Evolutionary conservation across 2,888 invertebrate genomes (phyloP).

Genomic region (Perizoma flavofasciatum): DNA sequence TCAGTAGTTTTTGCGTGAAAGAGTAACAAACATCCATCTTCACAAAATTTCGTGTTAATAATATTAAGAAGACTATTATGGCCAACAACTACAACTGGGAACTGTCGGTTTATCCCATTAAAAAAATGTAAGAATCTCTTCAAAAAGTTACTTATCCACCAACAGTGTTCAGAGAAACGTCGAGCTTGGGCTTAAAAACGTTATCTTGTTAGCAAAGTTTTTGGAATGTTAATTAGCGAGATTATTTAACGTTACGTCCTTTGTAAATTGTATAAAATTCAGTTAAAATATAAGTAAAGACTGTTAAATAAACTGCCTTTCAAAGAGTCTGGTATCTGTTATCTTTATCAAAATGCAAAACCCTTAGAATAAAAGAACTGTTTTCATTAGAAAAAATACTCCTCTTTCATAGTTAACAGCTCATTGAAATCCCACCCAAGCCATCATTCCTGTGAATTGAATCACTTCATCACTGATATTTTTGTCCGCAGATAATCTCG

Average conservation of each 20-base stretch:
- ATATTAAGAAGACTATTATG: too few species aligned
- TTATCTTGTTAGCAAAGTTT: constrained; percentile 37
- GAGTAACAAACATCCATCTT: too few species aligned
- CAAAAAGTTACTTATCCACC: constrained; percentile 6
- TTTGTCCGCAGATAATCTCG: constrained; percentile 42
- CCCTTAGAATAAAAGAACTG: too few species aligned
- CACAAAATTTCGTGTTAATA: too few species aligned
- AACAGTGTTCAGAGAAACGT: constrained; percentile 14
- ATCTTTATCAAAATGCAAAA: too few species aligned
- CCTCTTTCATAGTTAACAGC: constrained; percentile 20
- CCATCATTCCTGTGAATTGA: constrained; percentile 34
- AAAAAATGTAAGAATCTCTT: constrained; percentile 2
- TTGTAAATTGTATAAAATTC: too few species aligned
- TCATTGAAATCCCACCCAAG: constrained; percentile 18
- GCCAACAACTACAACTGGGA: neutral
- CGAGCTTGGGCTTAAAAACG: constrained; percentile 23
- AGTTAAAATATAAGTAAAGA: too few species aligned
- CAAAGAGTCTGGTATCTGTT: too few species aligned
- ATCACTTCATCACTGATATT: constrained; percentile 33
- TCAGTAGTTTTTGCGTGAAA: too few species aligned
- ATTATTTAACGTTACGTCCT: constrained; percentile 13
- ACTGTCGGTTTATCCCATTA: neutral
- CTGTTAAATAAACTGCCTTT: too few species aligned
- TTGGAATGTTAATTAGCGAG: constrained; percentile 34
- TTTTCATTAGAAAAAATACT: constrained; percentile 9